Evolutionary conservation across 2,113 vertebrate species (phyloP), one percentile per base, ranked within the genome.

Genomic region (Martes martes): DNA sequence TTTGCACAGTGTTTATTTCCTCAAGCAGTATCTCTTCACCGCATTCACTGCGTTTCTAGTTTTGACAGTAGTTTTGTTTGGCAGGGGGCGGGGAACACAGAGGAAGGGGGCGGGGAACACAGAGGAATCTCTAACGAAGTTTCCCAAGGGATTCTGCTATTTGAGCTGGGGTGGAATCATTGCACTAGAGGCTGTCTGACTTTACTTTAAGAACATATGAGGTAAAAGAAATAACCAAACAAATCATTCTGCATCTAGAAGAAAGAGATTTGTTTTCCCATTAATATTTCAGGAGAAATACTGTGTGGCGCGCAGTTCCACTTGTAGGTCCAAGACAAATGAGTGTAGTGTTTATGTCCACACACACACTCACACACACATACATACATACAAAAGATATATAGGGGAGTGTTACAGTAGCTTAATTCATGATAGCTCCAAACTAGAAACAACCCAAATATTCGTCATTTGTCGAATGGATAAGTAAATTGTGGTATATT

Each of bases 171-270:
- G 14, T 47, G 23, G 47, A 71, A 36, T 69, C 47, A 82, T 67
- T 87, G 19, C 15, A 24, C 19, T 36, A 73, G 36, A 79, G 31
- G 14, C 28, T 92, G 1, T 85, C n/a, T 89, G 91, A 74, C 36
- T 84, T 91, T 3, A 16, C 39, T 33, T 91, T 89, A 79, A 65
- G 65, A 85, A 28, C 73, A 16, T 87, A 16, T 81, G 31, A 50
- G 90, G n/a, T n/a, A 86, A 74, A 91, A 71, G 36, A 96, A 76
- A 76, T 57, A 89, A n/a, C 69, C 57, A 33, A 91, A 87, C 36
- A 83, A 76, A 61, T 76, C 39, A 74, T 86, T 92, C 92, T 90
- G 23, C 36, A 55, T 90, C 39, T 97, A 87, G 36, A 71, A 86
- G 52, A 91, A 74, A n/a, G 39, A 13, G 71, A 50, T 57, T 91